Conservation (phyloP, 2,888 invertebrate species). For the Acanthosepion lycidas region DNA sequence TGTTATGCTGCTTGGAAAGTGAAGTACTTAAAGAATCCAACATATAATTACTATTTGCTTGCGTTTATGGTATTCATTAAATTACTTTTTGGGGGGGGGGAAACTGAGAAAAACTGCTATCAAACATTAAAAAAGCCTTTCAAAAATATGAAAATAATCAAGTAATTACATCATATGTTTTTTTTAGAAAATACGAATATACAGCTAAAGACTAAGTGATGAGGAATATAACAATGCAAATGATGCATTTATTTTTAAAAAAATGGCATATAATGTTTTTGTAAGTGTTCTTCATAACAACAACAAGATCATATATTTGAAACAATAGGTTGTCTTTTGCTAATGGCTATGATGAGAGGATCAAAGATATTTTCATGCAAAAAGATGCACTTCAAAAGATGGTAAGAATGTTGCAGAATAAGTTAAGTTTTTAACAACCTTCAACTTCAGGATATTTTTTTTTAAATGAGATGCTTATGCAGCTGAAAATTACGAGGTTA, state of each 20-base stretch:
- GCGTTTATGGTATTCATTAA: too few species aligned
- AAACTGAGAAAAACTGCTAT: background rate
- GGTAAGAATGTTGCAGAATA: background rate
- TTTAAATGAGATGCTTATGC: background rate
- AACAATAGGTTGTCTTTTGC: background rate
- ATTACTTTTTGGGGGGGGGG: background rate
- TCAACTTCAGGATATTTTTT: background rate
- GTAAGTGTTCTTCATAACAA: background rate
- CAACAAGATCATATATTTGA: background rate
- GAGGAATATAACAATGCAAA: background rate
- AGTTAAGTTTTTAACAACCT: background rate
- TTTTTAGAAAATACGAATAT: background rate
- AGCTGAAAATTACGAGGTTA: background rate
- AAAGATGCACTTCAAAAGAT: background rate
- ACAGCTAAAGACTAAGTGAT: background rate
- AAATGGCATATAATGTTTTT: background rate
- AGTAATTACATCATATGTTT: background rate
- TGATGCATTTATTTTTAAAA: background rate
- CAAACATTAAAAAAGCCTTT: background rate
- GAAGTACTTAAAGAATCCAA: background rate
- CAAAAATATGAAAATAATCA: background rate
- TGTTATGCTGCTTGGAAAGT: background rate
- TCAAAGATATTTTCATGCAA: background rate
- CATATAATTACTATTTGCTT: too few species aligned
- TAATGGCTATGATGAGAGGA: background rate